Evolutionary conservation across 1,140 invertebrate species (phyloP).

Genomic region (Lamellibrachia luymesi): DNA sequence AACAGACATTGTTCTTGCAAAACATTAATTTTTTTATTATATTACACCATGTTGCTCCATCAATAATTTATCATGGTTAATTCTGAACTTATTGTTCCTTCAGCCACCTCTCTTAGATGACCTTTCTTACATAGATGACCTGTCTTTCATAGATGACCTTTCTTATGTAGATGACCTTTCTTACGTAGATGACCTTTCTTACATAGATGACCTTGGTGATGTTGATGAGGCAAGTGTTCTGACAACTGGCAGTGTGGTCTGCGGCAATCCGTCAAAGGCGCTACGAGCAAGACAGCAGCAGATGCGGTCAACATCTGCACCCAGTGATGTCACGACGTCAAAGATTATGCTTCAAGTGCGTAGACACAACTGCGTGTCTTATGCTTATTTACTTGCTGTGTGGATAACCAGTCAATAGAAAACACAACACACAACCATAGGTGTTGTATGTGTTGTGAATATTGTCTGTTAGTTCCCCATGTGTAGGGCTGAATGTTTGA

Average conservation of each 20-base stretch:
- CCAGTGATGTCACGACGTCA: neutral
- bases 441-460: too few species aligned
- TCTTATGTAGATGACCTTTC: conserved; percentile 34
- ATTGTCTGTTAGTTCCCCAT: too few species aligned
- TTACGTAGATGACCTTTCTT: conserved; percentile 25
- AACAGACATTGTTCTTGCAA: too few species aligned
- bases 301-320: neutral
- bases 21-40: neutral
- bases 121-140: conserved; percentile 25
- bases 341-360: conserved; percentile 9
- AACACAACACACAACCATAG: too few species aligned
- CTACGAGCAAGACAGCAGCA: conserved; percentile 40
- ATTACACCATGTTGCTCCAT: neutral
- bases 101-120: too few species aligned
- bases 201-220: conserved; percentile 29
- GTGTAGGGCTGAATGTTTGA: too few species aligned
- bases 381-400: neutral
- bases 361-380: conserved; percentile 13
- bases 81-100: neutral
- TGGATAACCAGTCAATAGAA: too few species aligned
- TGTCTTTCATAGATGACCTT: conserved; percentile 26
- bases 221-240: conserved; percentile 47
- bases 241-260: conserved; percentile 52
- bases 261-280: conserved; percentile 54
- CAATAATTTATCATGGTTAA: neutral